Evolutionary conservation across 2,113 vertebrate species (phyloP), one percentile per base, ranked within the genome.

Genomic region (Spea bombifrons): DNA sequence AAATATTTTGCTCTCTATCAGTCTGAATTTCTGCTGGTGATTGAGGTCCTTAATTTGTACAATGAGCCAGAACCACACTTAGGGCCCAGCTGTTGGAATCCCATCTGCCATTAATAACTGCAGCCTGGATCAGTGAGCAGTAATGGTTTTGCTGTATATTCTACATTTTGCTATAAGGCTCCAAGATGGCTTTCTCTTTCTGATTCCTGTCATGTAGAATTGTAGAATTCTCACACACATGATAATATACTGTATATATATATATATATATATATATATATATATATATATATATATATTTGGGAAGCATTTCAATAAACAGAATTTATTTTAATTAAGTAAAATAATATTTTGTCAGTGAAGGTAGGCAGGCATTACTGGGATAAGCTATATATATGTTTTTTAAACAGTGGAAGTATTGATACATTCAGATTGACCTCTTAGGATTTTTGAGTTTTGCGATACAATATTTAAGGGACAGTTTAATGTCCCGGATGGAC

Each of bases 171-270:
- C n/a, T 6, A 47, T 69, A 45, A 69, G 47, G 67, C 45, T 76
- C 13, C 57, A 50, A 46, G 15, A 8, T 59, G 67, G 65, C 66
- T 68, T 46, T 61, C 49, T 76, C 12, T 75, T 76, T 76, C 66
- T 59, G 5, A 13, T 57, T 69, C 10, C 48, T 49, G 55, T 7
- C 5, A 13, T 61, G 15, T 49, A 46, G 46, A 30, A 76, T 76
- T 70, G 13, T 61, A 30, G 53, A 69, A 59, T 76, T 15, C 16
- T 64, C 7, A 46, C 15, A 61, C 12, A 61, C 10, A 3, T 46
- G 52, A 55, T 53, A 55, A 43, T 44, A 2, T 53, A 71, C n/a
- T n/a, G n/a, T 45, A 13, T 47, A 15, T 13, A 7, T 59, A 53
- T 12, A 53, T 53, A 30, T 30, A 30, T 30, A 30, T 30, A 30